Evolutionary conservation across 2,113 vertebrate genomes (phyloP).

Genomic region (Chrysochloris asiatica): DNA sequence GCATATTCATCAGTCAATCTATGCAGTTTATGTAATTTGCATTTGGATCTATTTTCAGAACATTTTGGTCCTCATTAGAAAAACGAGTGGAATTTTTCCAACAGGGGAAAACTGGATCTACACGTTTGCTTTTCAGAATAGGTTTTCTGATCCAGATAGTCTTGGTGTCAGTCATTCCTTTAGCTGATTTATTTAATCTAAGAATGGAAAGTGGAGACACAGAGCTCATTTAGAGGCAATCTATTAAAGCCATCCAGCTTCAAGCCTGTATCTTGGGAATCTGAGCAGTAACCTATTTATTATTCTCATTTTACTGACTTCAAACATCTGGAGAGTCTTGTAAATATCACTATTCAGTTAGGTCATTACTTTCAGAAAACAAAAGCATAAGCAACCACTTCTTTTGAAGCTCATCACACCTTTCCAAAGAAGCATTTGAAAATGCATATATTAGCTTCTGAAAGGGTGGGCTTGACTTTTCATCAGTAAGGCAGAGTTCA

Average conservation of each 20-base stretch:
- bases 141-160: neutral
- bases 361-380: slow-evolving; percentile 22
- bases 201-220: neutral
- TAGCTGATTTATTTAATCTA: slow-evolving; percentile 30
- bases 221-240: slow-evolving; percentile 46
- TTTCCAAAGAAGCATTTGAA: neutral
- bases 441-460: neutral
- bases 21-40: neutral
- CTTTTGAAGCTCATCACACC: neutral
- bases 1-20: neutral
- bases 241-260: slow-evolving; percentile 42
- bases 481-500: neutral
- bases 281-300: slow-evolving; percentile 11
- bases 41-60: slow-evolving; percentile 9
- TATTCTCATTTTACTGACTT: slow-evolving; percentile 12
- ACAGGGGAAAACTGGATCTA: neutral
- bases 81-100: slow-evolving; percentile 35
- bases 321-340: neutral
- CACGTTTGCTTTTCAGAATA: slow-evolving; percentile 24
- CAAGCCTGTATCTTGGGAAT: neutral
- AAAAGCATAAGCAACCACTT: neutral
- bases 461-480: neutral
- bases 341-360: neutral
- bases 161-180: neutral
- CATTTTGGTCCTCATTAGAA: neutral